Evolutionary conservation across 2,888 invertebrate genomes (phyloP).

Genomic region (Rhingia campestris): DNA sequence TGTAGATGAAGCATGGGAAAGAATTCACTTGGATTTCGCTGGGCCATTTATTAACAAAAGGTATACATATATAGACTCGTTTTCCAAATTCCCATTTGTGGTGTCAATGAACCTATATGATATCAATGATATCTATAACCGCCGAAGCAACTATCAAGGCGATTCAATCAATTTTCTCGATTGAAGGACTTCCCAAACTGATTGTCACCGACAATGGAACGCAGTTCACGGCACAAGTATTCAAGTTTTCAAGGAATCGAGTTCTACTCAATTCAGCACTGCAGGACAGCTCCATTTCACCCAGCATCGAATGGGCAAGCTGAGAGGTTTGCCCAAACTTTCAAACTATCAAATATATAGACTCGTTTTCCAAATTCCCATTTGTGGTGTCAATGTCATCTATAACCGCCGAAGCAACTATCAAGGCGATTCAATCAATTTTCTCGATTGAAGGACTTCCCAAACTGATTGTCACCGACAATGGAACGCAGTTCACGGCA

Average conservation of each 20-base stretch:
- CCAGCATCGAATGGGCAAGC: conserved; percentile 36
- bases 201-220: conserved; percentile 75
- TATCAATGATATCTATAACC: conserved; percentile 25
- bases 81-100: conserved; percentile 38
- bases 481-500: conserved; percentile 73
- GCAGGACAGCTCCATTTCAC: conserved; percentile 71
- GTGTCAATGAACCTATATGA: conserved; percentile 36
- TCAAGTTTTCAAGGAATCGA: conserved; percentile 71
- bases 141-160: conserved; percentile 55
- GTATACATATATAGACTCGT: conserved; percentile 51
- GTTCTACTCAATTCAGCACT: conserved; percentile 75
- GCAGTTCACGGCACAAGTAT: conserved; percentile 70
- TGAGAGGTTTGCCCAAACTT: conserved; percentile 67
- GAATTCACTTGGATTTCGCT: conserved; percentile 38
- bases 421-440: conserved; percentile 60
- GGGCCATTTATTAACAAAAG: conserved; percentile 42
- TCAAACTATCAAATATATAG: conserved; percentile 40
- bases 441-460: conserved; percentile 75
- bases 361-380: conserved; percentile 42
- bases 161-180: conserved; percentile 71
- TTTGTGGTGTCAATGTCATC: conserved; percentile 35
- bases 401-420: too few relatives aligned
- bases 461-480: conserved; percentile 73
- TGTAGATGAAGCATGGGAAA: conserved; percentile 25
- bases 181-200: conserved; percentile 73